Evolutionary conservation across 1,140 invertebrate species (phyloP).

Genomic region (Sarcophaga bullata): DNA sequence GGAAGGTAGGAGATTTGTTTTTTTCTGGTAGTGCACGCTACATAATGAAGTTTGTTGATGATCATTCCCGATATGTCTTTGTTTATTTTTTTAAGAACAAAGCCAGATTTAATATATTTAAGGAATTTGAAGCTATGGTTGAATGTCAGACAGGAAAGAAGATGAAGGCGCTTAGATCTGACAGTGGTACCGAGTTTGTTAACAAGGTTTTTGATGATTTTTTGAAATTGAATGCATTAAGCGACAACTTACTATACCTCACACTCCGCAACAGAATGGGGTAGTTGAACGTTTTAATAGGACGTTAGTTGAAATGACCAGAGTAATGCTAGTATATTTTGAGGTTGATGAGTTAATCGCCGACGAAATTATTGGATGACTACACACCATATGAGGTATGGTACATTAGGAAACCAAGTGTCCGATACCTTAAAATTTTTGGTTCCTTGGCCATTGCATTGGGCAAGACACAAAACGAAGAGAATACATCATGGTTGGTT

Average conservation of each 20-base stretch:
- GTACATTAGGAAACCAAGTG: constrained; percentile 8
- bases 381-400: constrained; percentile 52
- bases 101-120: background rate
- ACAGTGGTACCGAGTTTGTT: no score
- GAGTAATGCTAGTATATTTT: no score
- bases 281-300: constrained; percentile 46
- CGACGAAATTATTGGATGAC: constrained; percentile 50
- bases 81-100: constrained; percentile 30
- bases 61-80: no score
- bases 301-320: constrained; percentile 45
- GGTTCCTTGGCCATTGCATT: constrained; percentile 24
- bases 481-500: constrained; percentile 41
- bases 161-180: no score
- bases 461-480: constrained; percentile 25
- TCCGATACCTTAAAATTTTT: constrained; percentile 30
- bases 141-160: constrained; percentile 33
- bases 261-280: constrained; percentile 50
- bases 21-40: background rate
- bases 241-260: no score
- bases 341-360: no score
- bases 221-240: no score
- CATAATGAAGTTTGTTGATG: no score
- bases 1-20: no score
- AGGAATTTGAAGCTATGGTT: constrained; percentile 33
- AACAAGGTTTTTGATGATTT: no score